Evolutionary conservation across 2,113 vertebrate genomes (phyloP).

Genomic region (Gopherus evgoodei): DNA sequence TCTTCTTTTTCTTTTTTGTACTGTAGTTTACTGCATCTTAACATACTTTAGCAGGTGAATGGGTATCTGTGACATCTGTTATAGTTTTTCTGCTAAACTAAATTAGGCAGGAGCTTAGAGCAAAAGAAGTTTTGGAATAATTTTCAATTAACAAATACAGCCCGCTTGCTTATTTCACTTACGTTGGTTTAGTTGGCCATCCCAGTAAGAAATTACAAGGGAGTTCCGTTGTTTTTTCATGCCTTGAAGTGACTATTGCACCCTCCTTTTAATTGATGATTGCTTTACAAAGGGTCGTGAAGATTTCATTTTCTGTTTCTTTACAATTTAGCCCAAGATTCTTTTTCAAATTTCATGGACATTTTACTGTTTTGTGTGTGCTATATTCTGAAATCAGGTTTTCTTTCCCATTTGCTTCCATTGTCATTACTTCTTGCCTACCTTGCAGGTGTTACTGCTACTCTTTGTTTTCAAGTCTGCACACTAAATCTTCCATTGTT

Average conservation of each 20-base stretch:
- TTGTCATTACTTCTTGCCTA: background rate
- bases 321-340: background rate
- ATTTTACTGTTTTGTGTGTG: background rate
- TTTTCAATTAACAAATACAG: background rate
- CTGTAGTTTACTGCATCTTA: background rate
- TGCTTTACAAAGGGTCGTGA: accelerated
- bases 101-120: background rate
- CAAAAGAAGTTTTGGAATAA: background rate
- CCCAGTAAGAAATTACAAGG: background rate
- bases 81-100: background rate
- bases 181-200: background rate
- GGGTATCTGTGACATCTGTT: background rate
- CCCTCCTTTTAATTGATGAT: background rate
- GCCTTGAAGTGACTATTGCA: background rate
- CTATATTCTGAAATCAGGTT: background rate
- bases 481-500: slow-evolving; percentile 10
- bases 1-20: background rate
- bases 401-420: background rate
- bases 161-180: background rate
- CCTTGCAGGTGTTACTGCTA: background rate
- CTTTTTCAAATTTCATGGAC: background rate
- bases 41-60: background rate
- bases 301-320: background rate
- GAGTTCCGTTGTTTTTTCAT: background rate
- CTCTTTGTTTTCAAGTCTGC: slow-evolving; percentile 15